Percentiles rank a stretch among this genome's conserved stretches.
These are phyloP conservation scores for Hemaris fuciformis DNA, from an alignment of 2,888 invertebrate genomes.

Conservation along the genomic window DNA sequence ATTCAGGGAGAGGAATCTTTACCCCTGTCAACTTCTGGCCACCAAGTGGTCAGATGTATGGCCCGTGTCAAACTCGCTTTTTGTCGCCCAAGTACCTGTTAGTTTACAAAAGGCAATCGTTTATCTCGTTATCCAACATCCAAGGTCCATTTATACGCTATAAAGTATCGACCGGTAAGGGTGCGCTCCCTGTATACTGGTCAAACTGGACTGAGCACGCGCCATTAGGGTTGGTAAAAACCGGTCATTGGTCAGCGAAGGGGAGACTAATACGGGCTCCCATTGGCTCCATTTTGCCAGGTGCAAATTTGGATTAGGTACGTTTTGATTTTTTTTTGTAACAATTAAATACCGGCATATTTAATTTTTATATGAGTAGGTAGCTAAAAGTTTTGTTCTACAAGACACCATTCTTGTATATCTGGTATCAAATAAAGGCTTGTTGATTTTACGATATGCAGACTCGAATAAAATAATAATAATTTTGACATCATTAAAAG, in stretches of 20 bases:
- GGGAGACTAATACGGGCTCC: constrained; percentile 27
- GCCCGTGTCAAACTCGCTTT: constrained; percentile 67
- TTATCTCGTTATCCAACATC: constrained; percentile 71
- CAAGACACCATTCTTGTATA: too few species aligned
- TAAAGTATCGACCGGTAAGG: constrained; percentile 36
- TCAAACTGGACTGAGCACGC: constrained; percentile 56
- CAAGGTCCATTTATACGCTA: constrained; percentile 72
- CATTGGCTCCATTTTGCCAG: constrained; percentile 62
- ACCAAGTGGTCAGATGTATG: constrained; percentile 71
- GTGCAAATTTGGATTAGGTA: constrained; percentile 45
- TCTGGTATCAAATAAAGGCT: too few species aligned
- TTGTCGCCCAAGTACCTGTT: constrained; percentile 65
- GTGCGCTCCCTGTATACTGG: constrained; percentile 34
- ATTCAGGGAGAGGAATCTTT: constrained; percentile 71
- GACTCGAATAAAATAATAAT: too few species aligned
- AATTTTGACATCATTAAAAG: too few species aligned
- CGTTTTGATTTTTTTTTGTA: constrained; percentile 16
- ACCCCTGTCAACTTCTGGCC: constrained; percentile 60
- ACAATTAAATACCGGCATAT: too few species aligned
- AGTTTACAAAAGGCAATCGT: constrained; percentile 60
- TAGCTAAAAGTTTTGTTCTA: too few species aligned
- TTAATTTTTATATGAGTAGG: too few species aligned
- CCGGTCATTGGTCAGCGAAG: constrained; percentile 75
- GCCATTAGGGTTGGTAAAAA: constrained; percentile 45
- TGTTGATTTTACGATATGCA: too few species aligned